Percentiles rank a stretch among this genome's conserved stretches.
phyloP scores from a whole-genome alignment of 2,797 vertebrate genomes.

The Enoplosus armatus region DNA sequence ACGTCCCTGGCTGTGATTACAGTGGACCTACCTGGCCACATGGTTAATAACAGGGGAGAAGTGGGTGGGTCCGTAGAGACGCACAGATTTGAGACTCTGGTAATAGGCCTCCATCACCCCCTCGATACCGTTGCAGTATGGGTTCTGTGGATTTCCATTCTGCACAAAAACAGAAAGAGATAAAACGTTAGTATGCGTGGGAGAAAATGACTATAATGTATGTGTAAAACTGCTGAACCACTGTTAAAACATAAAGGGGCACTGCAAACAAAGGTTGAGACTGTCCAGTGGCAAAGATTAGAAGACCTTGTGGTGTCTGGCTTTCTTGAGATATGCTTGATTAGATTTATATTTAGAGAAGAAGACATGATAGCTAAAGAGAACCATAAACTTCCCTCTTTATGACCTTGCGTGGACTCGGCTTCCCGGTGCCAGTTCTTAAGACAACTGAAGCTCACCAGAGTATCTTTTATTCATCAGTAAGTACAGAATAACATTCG shows the following conservation, averaged over 20 bases:
- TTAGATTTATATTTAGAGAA: not conserved
- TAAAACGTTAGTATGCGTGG: not conserved
- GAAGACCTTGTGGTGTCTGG: not conserved
- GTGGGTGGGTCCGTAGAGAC: constrained; percentile 97
- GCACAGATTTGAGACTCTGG: constrained; percentile 95
- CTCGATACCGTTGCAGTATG: constrained; percentile 97
- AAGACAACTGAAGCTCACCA: not conserved
- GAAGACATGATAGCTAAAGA: too few relatives aligned
- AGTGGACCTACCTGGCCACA: constrained; percentile 88
- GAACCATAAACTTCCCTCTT: not conserved
- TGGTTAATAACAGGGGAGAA: constrained; percentile 99
- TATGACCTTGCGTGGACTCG: not conserved
- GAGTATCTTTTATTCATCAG: not conserved
- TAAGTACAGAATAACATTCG: not conserved
- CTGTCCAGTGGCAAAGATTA: not conserved
- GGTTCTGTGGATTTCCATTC: constrained; percentile 98
- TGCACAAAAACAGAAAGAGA: constrained; percentile 64
- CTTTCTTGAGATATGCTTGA: not conserved
- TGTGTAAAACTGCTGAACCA: not conserved
- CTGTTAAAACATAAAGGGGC: not conserved
- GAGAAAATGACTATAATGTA: not conserved
- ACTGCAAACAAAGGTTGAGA: not conserved
- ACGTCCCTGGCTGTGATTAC: constrained; percentile 23
- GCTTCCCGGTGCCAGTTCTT: not conserved
- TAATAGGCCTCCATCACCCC: constrained; percentile 99